Base-by-base conservation (phyloP, 2,113 vertebrate species). In the Cisticola juncidis region DNA sequence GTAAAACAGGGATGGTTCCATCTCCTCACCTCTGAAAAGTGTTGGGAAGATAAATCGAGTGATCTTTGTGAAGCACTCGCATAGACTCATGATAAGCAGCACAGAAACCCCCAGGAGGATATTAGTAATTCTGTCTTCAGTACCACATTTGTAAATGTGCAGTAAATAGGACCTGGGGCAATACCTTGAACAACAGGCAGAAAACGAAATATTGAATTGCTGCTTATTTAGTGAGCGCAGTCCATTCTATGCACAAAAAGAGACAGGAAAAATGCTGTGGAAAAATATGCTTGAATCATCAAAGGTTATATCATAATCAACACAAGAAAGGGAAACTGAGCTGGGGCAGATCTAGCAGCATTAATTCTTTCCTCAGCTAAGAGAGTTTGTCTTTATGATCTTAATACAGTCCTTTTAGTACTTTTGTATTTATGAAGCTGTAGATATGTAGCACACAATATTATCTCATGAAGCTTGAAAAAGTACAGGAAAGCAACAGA, bases 81-180 rank as follows among this genome's bases (percentile, higher is more conserved):
- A 13, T 22, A 28, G 1, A 0, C 28, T 91, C 65, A 82, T 72
- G 85, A 90, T 86, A 29, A 90, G 74, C 54, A 54, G 33, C 25
- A 50, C n/a, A 88, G 71, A 86, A 94, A 71, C 25, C 86, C 25
- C n/a, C 65, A 88, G 48, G 60, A 89, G 69, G 53, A 60, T 74
- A 92, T 89, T 81, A 86, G 71, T 94, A 95, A 84, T 84, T 89
- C 72, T 92, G 51, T 84, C 83, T 92, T 92, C 72, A 81, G 48
- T 81, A 53, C 12, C 13, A 5, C 25, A 7, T 74, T 92, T 81
- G 44, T 74, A 92, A 74, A 68, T 70, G 61, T 89, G 82, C 51
- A 64, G 65, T 94, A 92, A 95, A 94, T 94, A 92, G 88, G 81
- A 48, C 86, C 77, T 53, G 3, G 51, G 72, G 91, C 80, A 20